phyloP scores from a whole-genome alignment of 2,797 vertebrate species.

The Macropodus opercularis region DNA sequence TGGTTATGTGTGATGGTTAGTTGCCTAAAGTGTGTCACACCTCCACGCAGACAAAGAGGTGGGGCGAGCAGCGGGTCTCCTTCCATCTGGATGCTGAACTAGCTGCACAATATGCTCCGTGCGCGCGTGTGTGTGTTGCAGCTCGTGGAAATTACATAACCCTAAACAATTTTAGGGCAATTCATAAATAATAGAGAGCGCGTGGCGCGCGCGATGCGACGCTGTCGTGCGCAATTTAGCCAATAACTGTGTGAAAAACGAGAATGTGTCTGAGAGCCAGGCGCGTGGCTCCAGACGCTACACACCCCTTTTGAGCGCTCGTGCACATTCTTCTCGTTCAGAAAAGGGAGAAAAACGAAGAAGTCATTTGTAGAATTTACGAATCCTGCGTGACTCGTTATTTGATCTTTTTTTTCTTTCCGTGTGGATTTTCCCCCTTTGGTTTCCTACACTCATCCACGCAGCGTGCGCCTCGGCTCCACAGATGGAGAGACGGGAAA shows the following conservation, averaged over 20 bases:
- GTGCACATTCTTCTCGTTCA: slow-evolving; percentile 42
- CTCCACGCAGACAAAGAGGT: slow-evolving; percentile 71
- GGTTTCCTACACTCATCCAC: not conserved
- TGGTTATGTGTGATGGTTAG: slow-evolving; percentile 1
- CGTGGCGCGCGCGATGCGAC: not conserved
- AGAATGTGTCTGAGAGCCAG: not conserved
- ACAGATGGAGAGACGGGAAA: slow-evolving; percentile 28
- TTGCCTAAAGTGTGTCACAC: slow-evolving; percentile 48
- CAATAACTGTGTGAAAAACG: slow-evolving; percentile 24
- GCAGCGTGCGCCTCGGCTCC: slow-evolving; percentile 33
- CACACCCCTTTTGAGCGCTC: slow-evolving; percentile 73
- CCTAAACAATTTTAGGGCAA: slow-evolving; percentile 7
- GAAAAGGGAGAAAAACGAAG: not conserved
- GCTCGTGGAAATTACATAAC: slow-evolving; percentile 18
- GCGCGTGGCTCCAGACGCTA: slow-evolving; percentile 56
- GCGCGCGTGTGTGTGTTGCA: slow-evolving; percentile 30
- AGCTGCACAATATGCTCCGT: slow-evolving; percentile 3
- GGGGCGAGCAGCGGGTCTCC: slow-evolving; percentile 24
- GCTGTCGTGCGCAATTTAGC: not conserved
- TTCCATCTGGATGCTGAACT: slow-evolving; percentile 20
- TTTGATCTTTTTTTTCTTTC: not conserved
- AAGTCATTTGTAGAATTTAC: not conserved
- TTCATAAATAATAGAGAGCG: slow-evolving; percentile 17
- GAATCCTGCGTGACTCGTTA: rapidly evolving
- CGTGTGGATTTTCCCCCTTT: slow-evolving; percentile 35